Base-by-base conservation (phyloP, 2,888 invertebrate genomes). In the Bombyx huttoni region DNA sequence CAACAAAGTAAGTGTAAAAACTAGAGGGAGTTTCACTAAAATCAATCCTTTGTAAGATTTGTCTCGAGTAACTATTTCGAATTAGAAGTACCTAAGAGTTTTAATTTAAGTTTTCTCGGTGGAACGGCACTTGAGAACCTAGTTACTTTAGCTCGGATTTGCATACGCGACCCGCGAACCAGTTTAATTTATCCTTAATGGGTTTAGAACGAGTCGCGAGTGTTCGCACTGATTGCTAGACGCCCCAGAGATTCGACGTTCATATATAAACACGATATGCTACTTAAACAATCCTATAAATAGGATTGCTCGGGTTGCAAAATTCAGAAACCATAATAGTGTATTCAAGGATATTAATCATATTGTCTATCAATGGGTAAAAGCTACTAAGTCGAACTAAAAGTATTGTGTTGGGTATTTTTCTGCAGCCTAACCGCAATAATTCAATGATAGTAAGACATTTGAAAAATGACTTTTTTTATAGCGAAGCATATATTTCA, bases 161-260 rank as follows among this genome's bases (percentile, higher is more conserved):
- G 73, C 77, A 76, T 79, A 74, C 70, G 63, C 60, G 65, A 65
- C 59, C 66, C 67, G 71, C 73, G 80, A 81, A 75, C 69, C 68
- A 62, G 70, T 76, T 84, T 84, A 81, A 86, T 86, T 82, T 81
- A 81, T 73, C 78, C 75, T 70, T 83, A 85, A 86, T 84, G 82
- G 78, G 65, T 78, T 82, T 73, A 68, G 69, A 80, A 81, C 76
- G 79, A 78, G 76, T 74, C 70, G 74, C 68, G 70, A 71, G 73
- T 68, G 73, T 67, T 70, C 67, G 67, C 73, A 68, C 74, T 78
- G 84, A 84, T 84, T 83, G 79, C 81, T 73, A 83, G 81, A 83
- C 82, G 76, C 84, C 77, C 81, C 8, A 46, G 78, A 47, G 52
- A 50, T 8, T 13, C 40, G 1, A 40, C 40, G 40, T 12, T 40